These are phyloP conservation scores for Sarotherodon lohbergeri DNA, from an alignment of 2,113 vertebrate species.

Conservation along the genomic window DNA sequence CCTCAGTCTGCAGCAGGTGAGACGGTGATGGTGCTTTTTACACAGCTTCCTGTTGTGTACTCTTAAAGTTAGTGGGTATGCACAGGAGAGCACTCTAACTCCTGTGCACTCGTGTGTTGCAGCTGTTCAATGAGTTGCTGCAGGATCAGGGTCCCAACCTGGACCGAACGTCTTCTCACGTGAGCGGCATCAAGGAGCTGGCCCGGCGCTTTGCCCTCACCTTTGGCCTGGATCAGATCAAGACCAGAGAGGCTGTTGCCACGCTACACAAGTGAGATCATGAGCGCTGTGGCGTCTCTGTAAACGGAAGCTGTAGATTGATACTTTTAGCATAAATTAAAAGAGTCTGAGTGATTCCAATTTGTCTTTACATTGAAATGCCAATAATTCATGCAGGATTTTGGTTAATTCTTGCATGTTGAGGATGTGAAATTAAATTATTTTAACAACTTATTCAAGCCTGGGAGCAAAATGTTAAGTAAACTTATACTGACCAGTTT, in stretches of 20 bases:
- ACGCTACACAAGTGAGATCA: slow-evolving; percentile 94
- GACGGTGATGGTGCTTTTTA: neutral
- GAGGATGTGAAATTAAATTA: neutral
- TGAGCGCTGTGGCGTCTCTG: fast-evolving
- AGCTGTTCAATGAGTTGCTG: slow-evolving; percentile 97
- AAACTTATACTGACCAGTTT: neutral
- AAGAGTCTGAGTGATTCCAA: neutral
- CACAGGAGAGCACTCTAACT: neutral
- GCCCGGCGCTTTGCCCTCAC: slow-evolving; percentile 96
- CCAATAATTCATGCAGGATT: neutral
- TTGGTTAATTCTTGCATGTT: neutral
- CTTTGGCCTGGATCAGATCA: slow-evolving; percentile 97
- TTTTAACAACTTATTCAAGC: neutral
- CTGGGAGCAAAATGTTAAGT: fast-evolving
- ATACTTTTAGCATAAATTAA: neutral
- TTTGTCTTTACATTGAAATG: neutral
- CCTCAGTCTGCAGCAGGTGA: slow-evolving; percentile 98
- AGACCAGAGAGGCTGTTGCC: slow-evolving; percentile 96
- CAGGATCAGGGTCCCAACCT: slow-evolving; percentile 97
- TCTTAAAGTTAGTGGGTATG: neutral
- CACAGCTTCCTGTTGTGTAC: neutral
- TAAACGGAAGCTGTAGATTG: neutral
- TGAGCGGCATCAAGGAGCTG: slow-evolving; percentile 96
- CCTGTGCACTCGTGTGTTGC: slow-evolving; percentile 1
- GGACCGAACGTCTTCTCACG: slow-evolving; percentile 95